Base-by-base conservation (phyloP, 2,888 invertebrate genomes). In the Pristionchus exspectatus region DNA sequence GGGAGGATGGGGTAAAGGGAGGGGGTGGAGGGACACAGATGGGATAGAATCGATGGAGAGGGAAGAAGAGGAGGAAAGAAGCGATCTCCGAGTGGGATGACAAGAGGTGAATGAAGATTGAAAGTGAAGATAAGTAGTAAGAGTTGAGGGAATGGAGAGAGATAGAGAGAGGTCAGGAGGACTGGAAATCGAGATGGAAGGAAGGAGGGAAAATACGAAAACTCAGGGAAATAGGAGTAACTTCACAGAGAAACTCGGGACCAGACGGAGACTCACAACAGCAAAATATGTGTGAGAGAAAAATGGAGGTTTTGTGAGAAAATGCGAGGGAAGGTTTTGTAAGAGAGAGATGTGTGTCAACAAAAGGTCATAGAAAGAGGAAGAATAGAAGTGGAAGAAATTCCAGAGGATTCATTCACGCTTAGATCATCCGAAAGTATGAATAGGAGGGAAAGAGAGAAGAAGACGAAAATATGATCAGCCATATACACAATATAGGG, bases 11-110 rank as follows among this genome's bases (percentile, higher is more conserved):
- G 16, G 56, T 18, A 63, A n/a, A 54, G 54, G 66, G 66, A 66
- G 86, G n/a, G 56, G 44, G 50, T 10, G 72, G 87, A 69, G 87
- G 87, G 87, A 74, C 33, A 88, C 56, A 59, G 87, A 66, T 44
- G 69, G 69, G 50, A 59, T 85, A 59, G 87, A 87, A 66, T 87
- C 50, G 69, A 87, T 54, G 87, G 50, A 87, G 66, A 30, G 59
- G 33, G 44, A 44, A 50, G 44, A 50, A 50, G 86, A 69, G 5
- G 38, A 38, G 14, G 87, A 50, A 66, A 54, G 54, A 50, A 69
- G 69, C 66, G 63, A 44, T 38, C 63, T 86, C 63, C n/a, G 44
- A 50, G 44, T 33, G 87, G 50, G 69, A 87, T 38, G 66, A 27
- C 84, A 59, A 84, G 33, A 38, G 63, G 50, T 21, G 54, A 18